These are phyloP conservation scores for Anabacerthia variegaticeps DNA, from an alignment of 2,797 vertebrate genomes.

Conservation along the genomic window DNA sequence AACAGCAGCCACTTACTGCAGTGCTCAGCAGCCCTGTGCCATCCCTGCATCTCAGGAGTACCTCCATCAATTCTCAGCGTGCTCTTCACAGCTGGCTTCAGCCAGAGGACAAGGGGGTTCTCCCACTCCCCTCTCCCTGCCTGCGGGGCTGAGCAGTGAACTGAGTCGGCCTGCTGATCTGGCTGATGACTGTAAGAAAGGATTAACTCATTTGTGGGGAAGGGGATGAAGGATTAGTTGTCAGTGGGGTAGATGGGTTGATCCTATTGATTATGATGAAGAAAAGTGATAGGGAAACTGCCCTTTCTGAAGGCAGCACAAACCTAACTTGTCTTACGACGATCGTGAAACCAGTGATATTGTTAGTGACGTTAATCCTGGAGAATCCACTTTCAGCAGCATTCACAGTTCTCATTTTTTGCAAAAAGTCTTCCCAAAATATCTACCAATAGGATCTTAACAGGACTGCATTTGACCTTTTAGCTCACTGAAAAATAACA, in stretches of 20 bases:
- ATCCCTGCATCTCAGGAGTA: not conserved
- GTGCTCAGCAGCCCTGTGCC: not conserved
- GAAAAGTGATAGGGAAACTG: not conserved
- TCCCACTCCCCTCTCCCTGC: not conserved
- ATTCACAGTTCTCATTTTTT: not conserved
- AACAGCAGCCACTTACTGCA: not conserved
- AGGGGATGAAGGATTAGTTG: not conserved
- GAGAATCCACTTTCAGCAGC: not conserved
- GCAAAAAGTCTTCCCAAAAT: not conserved
- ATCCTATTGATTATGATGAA: not conserved
- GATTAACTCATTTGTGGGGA: not conserved
- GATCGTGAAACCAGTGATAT: not conserved
- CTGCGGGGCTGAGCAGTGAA: not conserved
- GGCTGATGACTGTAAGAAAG: not conserved
- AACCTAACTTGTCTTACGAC: not conserved
- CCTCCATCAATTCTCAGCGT: not conserved
- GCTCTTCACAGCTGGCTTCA: conserved; percentile 11
- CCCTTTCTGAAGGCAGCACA: not conserved
- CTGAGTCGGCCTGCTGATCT: not conserved
- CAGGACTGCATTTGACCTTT: not conserved
- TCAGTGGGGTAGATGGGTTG: not conserved
- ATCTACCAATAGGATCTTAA: not conserved
- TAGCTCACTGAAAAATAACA: not conserved
- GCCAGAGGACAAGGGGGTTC: not conserved
- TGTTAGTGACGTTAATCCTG: not conserved